A percentile compares a stretch with the other conserved stretches of the same genome.
These are phyloP conservation scores for Charadrius vociferus DNA, from an alignment of 2,113 vertebrate species.

Conservation along the genomic window DNA sequence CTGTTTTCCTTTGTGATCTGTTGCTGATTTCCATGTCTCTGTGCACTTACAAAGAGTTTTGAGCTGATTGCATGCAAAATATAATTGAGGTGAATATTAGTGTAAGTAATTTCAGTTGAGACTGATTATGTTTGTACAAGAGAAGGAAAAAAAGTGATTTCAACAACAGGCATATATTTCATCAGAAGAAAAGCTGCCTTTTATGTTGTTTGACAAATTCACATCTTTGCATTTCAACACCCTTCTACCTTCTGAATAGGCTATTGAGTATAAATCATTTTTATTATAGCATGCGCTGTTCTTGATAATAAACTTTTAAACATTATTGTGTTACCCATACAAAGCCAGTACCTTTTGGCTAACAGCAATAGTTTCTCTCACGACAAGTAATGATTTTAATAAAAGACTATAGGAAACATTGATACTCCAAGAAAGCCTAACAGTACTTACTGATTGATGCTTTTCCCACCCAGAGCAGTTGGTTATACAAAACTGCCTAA, in stretches of 20 bases:
- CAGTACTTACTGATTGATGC: neutral
- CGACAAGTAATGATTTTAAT: slow-evolving; percentile 42
- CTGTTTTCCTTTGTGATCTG: neutral
- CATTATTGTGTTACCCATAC: slow-evolving; percentile 3
- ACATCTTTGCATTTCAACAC: neutral
- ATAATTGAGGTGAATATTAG: slow-evolving; percentile 39
- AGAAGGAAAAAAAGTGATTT: slow-evolving; percentile 24
- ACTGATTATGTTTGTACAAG: slow-evolving; percentile 49
- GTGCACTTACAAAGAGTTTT: neutral
- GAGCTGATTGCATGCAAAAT: slow-evolving; percentile 56
- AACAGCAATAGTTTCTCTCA: slow-evolving; percentile 19
- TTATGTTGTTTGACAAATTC: slow-evolving; percentile 44
- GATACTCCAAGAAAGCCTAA: neutral
- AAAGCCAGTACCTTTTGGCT: slow-evolving; percentile 40
- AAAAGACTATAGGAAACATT: slow-evolving; percentile 14
- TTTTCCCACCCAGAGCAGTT: neutral
- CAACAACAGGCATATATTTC: slow-evolving; percentile 27
- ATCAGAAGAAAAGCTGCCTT: slow-evolving; percentile 22
- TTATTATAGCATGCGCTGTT: slow-evolving; percentile 18
- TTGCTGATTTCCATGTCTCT: neutral
- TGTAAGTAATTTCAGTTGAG: slow-evolving; percentile 48
- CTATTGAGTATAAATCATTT: slow-evolving; percentile 35
- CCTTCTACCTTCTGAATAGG: neutral
- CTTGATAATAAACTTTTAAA: slow-evolving; percentile 64
- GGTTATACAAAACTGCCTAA: neutral